These are phyloP conservation scores for Paracentrotus lividus DNA, from an alignment of 53 echinoderm and acorn worm species.

Conservation along the genomic window DNA sequence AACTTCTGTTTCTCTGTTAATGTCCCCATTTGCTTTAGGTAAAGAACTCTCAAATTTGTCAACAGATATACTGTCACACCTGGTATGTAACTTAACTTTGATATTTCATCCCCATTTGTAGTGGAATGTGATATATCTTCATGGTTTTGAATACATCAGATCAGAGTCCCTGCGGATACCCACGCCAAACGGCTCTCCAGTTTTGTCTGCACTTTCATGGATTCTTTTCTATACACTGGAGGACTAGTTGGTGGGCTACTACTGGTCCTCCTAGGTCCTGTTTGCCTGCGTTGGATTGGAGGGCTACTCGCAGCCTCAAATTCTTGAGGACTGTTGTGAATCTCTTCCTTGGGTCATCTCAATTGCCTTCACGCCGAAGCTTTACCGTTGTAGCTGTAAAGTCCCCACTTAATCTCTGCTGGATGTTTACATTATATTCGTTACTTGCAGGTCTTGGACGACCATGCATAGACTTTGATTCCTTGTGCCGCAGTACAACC, in stretches of 20 bases:
- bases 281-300: conserved; percentile 67
- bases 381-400: neutral
- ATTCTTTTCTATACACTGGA: conserved; percentile 73
- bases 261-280: conserved; percentile 64
- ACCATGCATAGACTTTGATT: conserved; percentile 32
- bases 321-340: conserved; percentile 77
- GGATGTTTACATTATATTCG: conserved; percentile 69
- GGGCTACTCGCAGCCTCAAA: conserved; percentile 81
- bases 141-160: neutral
- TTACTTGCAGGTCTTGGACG: conserved; percentile 69
- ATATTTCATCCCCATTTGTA: conserved; percentile 25
- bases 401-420: conserved; percentile 68
- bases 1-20: neutral
- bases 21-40: conserved; percentile 53
- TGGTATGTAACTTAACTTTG: conserved; percentile 22
- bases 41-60: conserved; percentile 7
- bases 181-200: conserved; percentile 29
- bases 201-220: conserved; percentile 27
- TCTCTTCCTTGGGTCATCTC: conserved; percentile 71
- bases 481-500: conserved; percentile 40
- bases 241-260: conserved; percentile 78
- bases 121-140: conserved; percentile 60
- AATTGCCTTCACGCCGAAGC: conserved; percentile 11
- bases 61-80: neutral
- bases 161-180: conserved; percentile 25